phyloP scores from a whole-genome alignment of 2,888 invertebrate genomes.

The Craniophora ligustri region DNA sequence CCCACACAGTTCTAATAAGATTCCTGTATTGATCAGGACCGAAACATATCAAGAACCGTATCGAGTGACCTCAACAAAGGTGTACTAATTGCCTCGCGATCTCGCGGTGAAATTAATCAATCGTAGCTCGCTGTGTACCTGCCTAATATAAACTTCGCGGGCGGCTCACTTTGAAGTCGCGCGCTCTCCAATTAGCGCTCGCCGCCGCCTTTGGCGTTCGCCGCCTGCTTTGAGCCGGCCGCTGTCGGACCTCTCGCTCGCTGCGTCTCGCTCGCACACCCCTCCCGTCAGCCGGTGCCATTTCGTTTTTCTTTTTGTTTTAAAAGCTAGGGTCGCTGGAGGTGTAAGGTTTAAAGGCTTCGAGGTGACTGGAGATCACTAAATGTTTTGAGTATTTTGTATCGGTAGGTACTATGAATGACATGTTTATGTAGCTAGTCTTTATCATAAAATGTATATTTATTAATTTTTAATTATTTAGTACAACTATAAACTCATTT shows the following conservation, averaged over 20 bases:
- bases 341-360: conserved; percentile 44
- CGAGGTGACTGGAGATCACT: conserved; percentile 36
- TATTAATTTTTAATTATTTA: too few species aligned
- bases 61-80: conserved; percentile 73
- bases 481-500: too few species aligned
- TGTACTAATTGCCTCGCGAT: conserved; percentile 84
- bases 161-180: conserved; percentile 83
- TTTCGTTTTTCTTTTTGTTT: conserved; percentile 58
- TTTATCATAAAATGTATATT: background rate
- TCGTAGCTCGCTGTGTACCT: conserved; percentile 74
- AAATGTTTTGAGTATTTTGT: conserved; percentile 5
- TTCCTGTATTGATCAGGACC: conserved; percentile 35
- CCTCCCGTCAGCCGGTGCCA: conserved; percentile 59
- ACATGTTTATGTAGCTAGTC: too few species aligned
- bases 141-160: conserved; percentile 86
- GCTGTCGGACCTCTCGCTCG: conserved; percentile 63
- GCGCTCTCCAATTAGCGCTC: conserved; percentile 86
- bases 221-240: conserved; percentile 80
- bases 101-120: conserved; percentile 85
- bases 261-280: conserved; percentile 58
- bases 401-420: too few species aligned
- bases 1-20: conserved; percentile 54
- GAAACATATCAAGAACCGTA: conserved; percentile 49
- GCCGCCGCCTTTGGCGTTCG: conserved; percentile 87
- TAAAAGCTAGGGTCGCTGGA: conserved; percentile 43